Evolutionary conservation across 2,888 invertebrate species (phyloP).

Genomic region (Nysson spinosus): DNA sequence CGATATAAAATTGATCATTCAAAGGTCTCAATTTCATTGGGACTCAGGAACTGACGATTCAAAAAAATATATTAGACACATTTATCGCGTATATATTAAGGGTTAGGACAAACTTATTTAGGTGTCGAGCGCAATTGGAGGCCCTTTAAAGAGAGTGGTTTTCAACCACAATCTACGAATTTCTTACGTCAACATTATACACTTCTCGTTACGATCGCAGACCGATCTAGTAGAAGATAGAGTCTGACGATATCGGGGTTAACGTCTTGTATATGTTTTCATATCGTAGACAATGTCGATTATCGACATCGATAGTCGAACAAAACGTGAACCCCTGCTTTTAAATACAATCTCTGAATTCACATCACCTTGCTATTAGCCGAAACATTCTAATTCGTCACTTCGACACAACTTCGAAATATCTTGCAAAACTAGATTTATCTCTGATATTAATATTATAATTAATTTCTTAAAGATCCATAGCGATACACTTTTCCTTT

Average conservation of each 20-base stretch:
- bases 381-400: slow-evolving; percentile 16
- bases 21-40: slow-evolving; percentile 9
- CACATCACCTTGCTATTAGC: background rate
- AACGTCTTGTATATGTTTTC: too few relatives aligned
- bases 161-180: slow-evolving; percentile 28
- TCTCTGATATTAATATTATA: slow-evolving; percentile 22
- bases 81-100: slow-evolving; percentile 31
- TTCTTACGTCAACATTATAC: slow-evolving; percentile 8
- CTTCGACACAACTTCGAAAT: slow-evolving; percentile 59
- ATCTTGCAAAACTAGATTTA: slow-evolving; percentile 70
- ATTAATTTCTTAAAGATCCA: slow-evolving; percentile 38
- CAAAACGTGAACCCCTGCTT: background rate
- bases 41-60: slow-evolving; percentile 39
- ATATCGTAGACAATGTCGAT: too few relatives aligned
- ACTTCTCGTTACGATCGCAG: background rate
- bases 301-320: background rate
- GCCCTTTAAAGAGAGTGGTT: slow-evolving; percentile 10
- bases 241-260: too few relatives aligned
- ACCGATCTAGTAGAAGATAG: too few relatives aligned
- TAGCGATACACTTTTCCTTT: slow-evolving; percentile 23
- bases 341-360: background rate
- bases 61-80: slow-evolving; percentile 35
- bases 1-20: slow-evolving; percentile 16
- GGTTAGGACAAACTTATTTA: slow-evolving; percentile 35
- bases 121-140: slow-evolving; percentile 13